A percentile compares a stretch with the other conserved stretches of the same genome.
phyloP scores from a whole-genome alignment of 2,888 invertebrate genomes.

The Harpalus rufipes region DNA sequence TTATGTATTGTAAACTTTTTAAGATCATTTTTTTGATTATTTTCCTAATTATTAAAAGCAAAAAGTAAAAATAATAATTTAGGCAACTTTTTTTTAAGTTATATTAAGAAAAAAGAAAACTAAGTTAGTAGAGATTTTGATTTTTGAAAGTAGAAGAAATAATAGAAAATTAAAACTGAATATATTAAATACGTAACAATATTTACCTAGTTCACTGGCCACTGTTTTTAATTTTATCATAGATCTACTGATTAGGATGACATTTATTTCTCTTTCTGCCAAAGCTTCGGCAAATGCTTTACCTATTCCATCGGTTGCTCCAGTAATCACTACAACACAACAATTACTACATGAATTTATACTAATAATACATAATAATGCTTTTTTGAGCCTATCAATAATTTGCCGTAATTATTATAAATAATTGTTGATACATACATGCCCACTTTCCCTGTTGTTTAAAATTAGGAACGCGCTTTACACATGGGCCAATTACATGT shows the following conservation, averaged over 20 bases:
- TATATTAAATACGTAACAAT: constrained; percentile 13
- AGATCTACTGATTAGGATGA: constrained; percentile 89
- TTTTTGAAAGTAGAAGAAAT: too few species aligned
- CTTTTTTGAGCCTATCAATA: neutral
- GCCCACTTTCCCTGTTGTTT: constrained; percentile 56
- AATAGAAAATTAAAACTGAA: neutral
- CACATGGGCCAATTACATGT: constrained; percentile 16
- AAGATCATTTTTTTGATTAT: too few species aligned
- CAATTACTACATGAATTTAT: constrained; percentile 5
- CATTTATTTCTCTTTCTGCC: constrained; percentile 86
- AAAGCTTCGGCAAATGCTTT: constrained; percentile 90
- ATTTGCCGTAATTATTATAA: neutral
- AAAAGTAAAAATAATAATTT: too few species aligned
- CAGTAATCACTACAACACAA: constrained; percentile 85
- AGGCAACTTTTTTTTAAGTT: too few species aligned
- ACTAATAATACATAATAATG: constrained; percentile 6
- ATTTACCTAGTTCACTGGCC: constrained; percentile 24
- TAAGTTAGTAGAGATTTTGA: too few species aligned
- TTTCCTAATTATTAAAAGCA: too few species aligned
- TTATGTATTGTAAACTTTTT: too few species aligned
- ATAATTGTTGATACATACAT: constrained; percentile 35
- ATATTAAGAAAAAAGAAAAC: too few species aligned
- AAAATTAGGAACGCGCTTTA: constrained; percentile 45
- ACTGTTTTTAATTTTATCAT: constrained; percentile 84
- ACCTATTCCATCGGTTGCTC: constrained; percentile 93